Evolutionary conservation across 2,888 invertebrate genomes (phyloP).

Genomic region (Sphaerophoria taeniata): DNA sequence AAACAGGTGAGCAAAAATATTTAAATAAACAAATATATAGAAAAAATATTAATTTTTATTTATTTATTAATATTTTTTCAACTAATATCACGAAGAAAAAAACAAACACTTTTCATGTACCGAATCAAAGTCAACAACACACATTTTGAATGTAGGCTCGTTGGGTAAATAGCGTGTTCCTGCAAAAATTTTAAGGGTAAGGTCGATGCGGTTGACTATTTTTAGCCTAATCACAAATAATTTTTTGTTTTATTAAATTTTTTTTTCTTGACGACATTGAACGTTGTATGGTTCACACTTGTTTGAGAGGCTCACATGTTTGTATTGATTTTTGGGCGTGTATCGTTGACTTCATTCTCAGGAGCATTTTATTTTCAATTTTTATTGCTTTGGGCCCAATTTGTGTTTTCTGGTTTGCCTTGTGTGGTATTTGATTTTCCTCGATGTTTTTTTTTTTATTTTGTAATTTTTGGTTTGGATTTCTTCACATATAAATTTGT

Average conservation of each 20-base stretch:
- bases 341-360: no score
- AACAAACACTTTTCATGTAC: neutral
- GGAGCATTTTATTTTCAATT: no score
- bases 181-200: constrained; percentile 9
- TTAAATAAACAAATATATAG: neutral
- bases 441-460: no score
- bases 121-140: neutral
- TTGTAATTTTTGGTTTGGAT: no score
- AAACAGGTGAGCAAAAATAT: constrained; percentile 62
- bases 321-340: no score
- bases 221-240: constrained; percentile 20
- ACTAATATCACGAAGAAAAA: neutral
- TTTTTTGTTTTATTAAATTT: neutral
- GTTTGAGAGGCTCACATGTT: no score
- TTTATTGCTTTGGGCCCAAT: no score
- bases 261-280: constrained; percentile 26
- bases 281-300: constrained; percentile 1
- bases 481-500: neutral
- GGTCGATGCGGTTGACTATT: constrained; percentile 37
- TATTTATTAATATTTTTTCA: neutral
- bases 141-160: neutral
- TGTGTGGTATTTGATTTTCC: no score
- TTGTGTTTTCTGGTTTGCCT: no score
- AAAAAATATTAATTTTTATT: neutral
- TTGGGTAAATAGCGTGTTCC: neutral